Evolutionary conservation across 2,888 invertebrate genomes (phyloP).

Genomic region (Hyppa rectilinea): DNA sequence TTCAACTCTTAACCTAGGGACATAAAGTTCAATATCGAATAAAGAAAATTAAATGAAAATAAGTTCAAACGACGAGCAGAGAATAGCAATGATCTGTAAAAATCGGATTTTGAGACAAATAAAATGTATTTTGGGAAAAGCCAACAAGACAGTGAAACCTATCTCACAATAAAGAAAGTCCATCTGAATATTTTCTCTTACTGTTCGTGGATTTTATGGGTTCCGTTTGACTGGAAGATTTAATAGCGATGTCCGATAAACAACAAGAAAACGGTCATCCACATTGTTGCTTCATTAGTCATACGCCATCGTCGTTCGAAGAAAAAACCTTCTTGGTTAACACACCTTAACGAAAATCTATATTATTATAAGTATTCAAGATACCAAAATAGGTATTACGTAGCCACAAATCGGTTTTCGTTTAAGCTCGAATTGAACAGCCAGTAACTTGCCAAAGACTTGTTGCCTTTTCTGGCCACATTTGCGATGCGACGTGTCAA

Average conservation of each 20-base stretch:
- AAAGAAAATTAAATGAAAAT: constrained; percentile 9
- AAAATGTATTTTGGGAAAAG: constrained; percentile 49
- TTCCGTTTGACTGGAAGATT: constrained; percentile 48
- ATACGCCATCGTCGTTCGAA: constrained; percentile 23
- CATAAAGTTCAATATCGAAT: constrained; percentile 44
- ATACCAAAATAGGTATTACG: constrained; percentile 45
- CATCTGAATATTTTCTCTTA: constrained; percentile 60
- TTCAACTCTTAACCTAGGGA: constrained; percentile 22
- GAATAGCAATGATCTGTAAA: constrained; percentile 58
- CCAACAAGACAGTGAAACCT: constrained; percentile 38
- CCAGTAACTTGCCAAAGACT: constrained; percentile 54
- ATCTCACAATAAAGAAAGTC: constrained; percentile 49
- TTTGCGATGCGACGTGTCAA: constrained; percentile 71
- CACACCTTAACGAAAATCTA: constrained; percentile 16
- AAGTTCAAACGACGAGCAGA: constrained; percentile 40
- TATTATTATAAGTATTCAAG: constrained; percentile 30
- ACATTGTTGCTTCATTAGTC: constrained; percentile 48
- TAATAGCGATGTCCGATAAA: constrained; percentile 49
- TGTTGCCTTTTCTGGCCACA: constrained; percentile 72
- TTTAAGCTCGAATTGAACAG: constrained; percentile 63
- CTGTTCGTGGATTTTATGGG: constrained; percentile 23
- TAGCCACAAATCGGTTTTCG: constrained; percentile 59
- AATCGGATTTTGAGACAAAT: constrained; percentile 45
- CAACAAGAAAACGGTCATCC: constrained; percentile 39
- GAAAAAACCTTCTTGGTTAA: constrained; percentile 19